Base-by-base conservation (phyloP, 2,888 invertebrate species). In the Tuberolachnus salignus region DNA sequence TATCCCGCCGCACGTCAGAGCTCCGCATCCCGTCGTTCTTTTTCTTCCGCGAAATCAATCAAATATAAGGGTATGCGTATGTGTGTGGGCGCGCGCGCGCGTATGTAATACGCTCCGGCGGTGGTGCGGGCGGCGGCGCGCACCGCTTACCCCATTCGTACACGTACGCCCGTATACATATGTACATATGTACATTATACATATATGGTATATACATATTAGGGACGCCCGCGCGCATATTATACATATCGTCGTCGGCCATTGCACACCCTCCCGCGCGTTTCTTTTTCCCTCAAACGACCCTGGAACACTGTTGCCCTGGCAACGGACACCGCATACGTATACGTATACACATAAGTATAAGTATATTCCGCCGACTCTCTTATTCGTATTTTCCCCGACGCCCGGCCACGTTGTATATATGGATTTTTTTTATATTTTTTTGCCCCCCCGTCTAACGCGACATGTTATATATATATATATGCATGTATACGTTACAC, bases 281-380 rank as follows among this genome's bases (percentile, higher is more conserved):
- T 51, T 69, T 75, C 59, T 66, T 70, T 71, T 72, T 59, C n/a
- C 34, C 67, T 67, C 69, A 61, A 69, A 61, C 78, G 21, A 78
- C 67, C 69, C 78, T 67, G 69, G 59, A 49, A 78, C 34, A 34
- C 78, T 67, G 78, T 78, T 67, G 67, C 78, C 78, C 69, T 78
- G 59, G 78, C 19, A 78, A 78, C 78, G 69, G 34, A 57, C 21
- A 59, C 64, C 63, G 34, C 63, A 53, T 21, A 49, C n/a, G 42
- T 49, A 66, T 46, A 59, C 21, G 21, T 21, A 59, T 14, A 63
- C 61, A 61, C 61, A 53, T 19, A 49, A n/a, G 42, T 49, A 66
- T 46, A 59, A 9, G 21, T 21, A 59, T 14, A 34, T 59, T 23
- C 59, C 49, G 51, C 57, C 72, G 19, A 46, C 42, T 73, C 72